These are phyloP conservation scores for Helogale parvula DNA, from an alignment of 2,113 vertebrate species.

Conservation along the genomic window DNA sequence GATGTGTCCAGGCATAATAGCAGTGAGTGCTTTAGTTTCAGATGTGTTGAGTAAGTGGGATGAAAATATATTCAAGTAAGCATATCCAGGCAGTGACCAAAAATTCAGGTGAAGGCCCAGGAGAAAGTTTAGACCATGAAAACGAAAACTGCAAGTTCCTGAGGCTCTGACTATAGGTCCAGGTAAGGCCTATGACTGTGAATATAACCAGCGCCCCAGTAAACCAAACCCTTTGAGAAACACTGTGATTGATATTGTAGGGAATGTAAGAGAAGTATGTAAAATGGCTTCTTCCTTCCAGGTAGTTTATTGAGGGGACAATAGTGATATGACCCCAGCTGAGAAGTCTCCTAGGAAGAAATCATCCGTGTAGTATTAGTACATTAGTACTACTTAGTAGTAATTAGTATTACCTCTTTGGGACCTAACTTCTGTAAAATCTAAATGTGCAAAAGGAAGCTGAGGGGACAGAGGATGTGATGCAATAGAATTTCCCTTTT, in stretches of 20 bases:
- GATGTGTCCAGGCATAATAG: not conserved
- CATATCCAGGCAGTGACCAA: not conserved
- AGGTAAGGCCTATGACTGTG: not conserved
- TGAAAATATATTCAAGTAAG: not conserved
- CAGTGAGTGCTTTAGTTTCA: not conserved
- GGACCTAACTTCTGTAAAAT: conserved; percentile 8
- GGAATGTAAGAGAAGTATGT: not conserved
- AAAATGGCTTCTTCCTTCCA: not conserved
- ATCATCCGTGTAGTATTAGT: not conserved
- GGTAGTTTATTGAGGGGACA: not conserved
- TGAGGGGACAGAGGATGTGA: not conserved
- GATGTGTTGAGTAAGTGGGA: not conserved
- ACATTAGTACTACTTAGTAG: too few relatives aligned
- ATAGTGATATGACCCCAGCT: not conserved
- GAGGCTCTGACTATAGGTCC: not conserved
- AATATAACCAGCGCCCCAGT: not conserved
- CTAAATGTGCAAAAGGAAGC: conserved; percentile 35
- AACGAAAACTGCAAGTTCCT: not conserved
- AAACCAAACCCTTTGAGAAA: not conserved
- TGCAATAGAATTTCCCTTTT: conserved; percentile 22
- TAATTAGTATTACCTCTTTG: not conserved
- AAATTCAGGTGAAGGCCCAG: not conserved
- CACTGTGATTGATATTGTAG: not conserved
- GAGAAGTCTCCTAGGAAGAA: not conserved
- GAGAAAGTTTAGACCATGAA: not conserved